Evolutionary conservation across 1,140 invertebrate species (phyloP).

Genomic region (Ceratosolen solmsi): DNA sequence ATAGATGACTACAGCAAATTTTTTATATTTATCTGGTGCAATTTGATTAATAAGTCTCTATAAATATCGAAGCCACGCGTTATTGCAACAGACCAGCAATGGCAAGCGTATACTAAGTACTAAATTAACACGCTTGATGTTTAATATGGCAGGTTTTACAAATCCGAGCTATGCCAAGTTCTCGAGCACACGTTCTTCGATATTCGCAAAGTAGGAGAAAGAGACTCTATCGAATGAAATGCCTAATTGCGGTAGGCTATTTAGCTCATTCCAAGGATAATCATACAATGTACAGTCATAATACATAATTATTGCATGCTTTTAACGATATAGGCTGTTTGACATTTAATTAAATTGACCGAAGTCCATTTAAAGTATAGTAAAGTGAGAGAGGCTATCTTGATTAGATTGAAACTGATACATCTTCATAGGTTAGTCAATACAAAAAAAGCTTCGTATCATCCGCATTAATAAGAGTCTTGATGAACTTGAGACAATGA

Average conservation of each 20-base stretch:
- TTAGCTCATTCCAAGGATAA: background rate
- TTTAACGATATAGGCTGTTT: background rate
- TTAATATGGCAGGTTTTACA: background rate
- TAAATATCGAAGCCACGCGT: background rate
- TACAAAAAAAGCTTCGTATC: background rate
- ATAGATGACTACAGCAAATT: conserved; percentile 4
- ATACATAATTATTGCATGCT: background rate
- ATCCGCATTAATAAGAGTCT: background rate
- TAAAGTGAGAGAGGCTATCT: background rate
- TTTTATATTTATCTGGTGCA: background rate
- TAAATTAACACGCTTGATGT: conserved; percentile 15
- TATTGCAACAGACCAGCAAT: background rate
- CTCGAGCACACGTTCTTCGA: background rate
- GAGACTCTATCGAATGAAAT: background rate
- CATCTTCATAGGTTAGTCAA: background rate
- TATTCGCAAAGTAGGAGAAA: background rate
- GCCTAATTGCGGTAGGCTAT: background rate
- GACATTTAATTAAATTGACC: conserved; percentile 16
- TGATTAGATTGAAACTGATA: background rate
- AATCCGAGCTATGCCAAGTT: background rate
- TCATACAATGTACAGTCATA: conserved; percentile 4
- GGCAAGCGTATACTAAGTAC: background rate
- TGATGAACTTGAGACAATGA: background rate
- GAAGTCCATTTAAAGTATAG: background rate
- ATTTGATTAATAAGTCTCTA: conserved; percentile 13